Conservation (phyloP, 2,797 vertebrate genomes). For the Coccyzus lansbergi region DNA sequence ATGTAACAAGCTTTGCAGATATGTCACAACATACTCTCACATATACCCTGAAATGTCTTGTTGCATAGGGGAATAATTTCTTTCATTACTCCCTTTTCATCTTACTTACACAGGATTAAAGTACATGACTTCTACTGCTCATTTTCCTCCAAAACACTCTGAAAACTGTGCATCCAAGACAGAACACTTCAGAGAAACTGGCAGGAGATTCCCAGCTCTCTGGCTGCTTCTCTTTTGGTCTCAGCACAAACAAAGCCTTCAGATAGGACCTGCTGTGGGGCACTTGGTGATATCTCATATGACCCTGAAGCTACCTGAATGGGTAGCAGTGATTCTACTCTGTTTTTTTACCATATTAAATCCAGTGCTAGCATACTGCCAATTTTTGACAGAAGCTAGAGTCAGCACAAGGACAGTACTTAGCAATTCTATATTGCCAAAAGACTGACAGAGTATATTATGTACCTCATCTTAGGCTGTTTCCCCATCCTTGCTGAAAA, state of each 20-base stretch:
- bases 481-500: neutral
- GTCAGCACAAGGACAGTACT: neutral
- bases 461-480: neutral
- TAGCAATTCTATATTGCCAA: neutral
- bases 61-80: neutral
- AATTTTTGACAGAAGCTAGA: neutral
- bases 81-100: neutral
- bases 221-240: neutral
- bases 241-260: neutral
- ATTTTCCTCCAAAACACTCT: neutral
- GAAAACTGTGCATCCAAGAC: neutral
- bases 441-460: neutral
- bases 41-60: neutral
- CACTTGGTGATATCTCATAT: neutral
- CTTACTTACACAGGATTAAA: neutral
- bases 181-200: neutral
- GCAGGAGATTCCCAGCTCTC: neutral
- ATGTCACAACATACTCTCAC: neutral
- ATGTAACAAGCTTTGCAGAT: neutral
- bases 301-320: neutral
- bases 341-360: neutral
- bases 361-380: neutral
- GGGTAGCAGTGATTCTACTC: neutral
- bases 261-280: neutral
- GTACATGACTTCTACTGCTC: neutral